Conservation (phyloP, 2,888 invertebrate species). For the Habrosyne pyritoides region DNA sequence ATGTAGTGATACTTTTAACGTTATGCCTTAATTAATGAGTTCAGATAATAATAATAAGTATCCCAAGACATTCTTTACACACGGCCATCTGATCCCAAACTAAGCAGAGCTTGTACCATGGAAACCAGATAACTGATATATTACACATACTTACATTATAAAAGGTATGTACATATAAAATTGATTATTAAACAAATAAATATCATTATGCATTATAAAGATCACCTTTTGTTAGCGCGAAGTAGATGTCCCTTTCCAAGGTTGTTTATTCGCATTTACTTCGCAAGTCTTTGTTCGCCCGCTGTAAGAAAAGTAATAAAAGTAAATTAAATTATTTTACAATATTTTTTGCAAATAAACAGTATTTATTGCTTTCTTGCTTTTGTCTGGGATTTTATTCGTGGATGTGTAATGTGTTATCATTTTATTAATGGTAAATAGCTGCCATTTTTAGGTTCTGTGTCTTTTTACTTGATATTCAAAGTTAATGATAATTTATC, state of each 20-base stretch:
- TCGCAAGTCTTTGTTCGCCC: not conserved
- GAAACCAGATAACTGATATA: too few species aligned
- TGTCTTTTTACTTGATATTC: too few species aligned
- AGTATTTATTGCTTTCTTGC: slow-evolving; percentile 7
- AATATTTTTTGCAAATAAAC: slow-evolving; percentile 6
- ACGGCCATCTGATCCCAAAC: too few species aligned
- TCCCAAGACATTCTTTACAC: too few species aligned
- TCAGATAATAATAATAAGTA: too few species aligned
- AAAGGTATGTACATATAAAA: too few species aligned
- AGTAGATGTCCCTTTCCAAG: not conserved
- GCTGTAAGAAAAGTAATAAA: not conserved
- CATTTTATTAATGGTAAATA: not conserved
- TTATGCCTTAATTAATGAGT: too few species aligned
- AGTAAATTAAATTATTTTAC: slow-evolving; percentile 8
- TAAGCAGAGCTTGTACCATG: too few species aligned
- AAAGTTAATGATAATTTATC: too few species aligned
- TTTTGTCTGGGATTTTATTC: not conserved
- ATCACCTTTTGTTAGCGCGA: not conserved
- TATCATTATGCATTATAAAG: not conserved
- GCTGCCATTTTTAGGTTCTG: not conserved
- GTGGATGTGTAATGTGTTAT: not conserved
- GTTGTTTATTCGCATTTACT: not conserved
- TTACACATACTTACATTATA: too few species aligned
- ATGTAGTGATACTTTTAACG: too few species aligned
- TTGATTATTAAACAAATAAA: not conserved